phyloP scores from a whole-genome alignment of 1,140 invertebrate genomes.

The Bombus fervidus region DNA sequence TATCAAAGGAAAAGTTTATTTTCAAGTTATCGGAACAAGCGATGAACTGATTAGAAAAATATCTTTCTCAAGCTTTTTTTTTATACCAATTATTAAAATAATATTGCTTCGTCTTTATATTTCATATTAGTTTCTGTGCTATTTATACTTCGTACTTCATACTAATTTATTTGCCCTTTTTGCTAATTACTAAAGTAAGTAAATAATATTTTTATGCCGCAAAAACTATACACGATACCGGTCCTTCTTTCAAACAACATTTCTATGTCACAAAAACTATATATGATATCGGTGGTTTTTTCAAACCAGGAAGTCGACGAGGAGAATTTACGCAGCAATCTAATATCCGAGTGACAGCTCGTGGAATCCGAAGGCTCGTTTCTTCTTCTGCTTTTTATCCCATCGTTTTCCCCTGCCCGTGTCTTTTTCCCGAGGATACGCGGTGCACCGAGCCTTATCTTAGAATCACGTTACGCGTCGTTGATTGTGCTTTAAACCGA shows the following conservation, averaged over 20 bases:
- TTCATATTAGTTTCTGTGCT: neutral
- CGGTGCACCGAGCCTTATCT: constrained; percentile 43
- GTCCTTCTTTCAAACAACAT: neutral
- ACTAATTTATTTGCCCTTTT: neutral
- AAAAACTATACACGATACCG: neutral
- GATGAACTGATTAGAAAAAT: neutral
- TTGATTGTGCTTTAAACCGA: constrained; percentile 52
- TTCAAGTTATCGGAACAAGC: neutral
- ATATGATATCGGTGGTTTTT: neutral
- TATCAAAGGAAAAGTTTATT: too few species aligned
- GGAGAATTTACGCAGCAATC: neutral
- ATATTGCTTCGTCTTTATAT: neutral
- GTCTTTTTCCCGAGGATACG: neutral
- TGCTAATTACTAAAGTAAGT: neutral
- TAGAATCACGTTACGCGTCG: constrained; percentile 62
- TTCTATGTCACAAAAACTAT: neutral
- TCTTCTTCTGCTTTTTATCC: neutral
- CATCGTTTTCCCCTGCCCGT: too few species aligned
- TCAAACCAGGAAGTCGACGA: neutral
- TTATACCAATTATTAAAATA: neutral
- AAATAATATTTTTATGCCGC: neutral
- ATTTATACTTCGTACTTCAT: neutral
- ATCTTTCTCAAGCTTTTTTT: neutral
- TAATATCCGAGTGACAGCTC: neutral
- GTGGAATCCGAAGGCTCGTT: neutral